Evolutionary conservation across 2,797 vertebrate genomes (phyloP), one percentile per base, ranked within the genome.

Genomic region (Peromyscus aztecus): DNA sequence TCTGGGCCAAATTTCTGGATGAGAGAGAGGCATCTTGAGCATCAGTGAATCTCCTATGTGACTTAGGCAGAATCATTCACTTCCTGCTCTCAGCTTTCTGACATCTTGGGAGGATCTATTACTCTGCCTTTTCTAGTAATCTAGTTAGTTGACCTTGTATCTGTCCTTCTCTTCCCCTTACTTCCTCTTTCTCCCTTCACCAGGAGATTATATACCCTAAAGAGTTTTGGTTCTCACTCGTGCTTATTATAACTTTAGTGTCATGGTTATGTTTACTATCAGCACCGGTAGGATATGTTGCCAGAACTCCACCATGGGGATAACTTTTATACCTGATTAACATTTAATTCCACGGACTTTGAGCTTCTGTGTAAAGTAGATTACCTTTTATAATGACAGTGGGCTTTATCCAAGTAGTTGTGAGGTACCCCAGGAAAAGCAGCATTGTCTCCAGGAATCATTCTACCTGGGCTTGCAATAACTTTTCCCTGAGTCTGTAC

Each of bases 1-100:
- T 95, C 76, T 85, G 96, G 86, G 96, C 52, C 94, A 96, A 85
- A 95, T 96, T 87, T 87, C 76, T 95, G 59, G 52, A 89, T 37
- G 93, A 77, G 65, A 90, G 49, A 17, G 86, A 87, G 55, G 61
- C 61, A 90, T 84, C 82, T 43, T 84, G 83, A 82, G 34, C 83
- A 78, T 61, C 65, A 61, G 0, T 78, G 49, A 49, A 77, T 24
- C 71, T 92, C 73, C 34, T 89, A 75, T 84, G 88, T 91, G 46
- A 89, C 55, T 92, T 83, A 57, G 34, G 63, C 40, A 91, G 94
- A 94, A 95, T 95, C 67, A 92, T 82, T 94, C 71, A 94, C 92
- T 97, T 95, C 94, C 93, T 94, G 40, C 9, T 81, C 59, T 97
- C 40, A 49, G 46, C 14, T 92, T 83, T 63, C 55, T 89, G 94